phyloP scores from a whole-genome alignment of 2,113 vertebrate species.

The Podarcis raffonei region DNA sequence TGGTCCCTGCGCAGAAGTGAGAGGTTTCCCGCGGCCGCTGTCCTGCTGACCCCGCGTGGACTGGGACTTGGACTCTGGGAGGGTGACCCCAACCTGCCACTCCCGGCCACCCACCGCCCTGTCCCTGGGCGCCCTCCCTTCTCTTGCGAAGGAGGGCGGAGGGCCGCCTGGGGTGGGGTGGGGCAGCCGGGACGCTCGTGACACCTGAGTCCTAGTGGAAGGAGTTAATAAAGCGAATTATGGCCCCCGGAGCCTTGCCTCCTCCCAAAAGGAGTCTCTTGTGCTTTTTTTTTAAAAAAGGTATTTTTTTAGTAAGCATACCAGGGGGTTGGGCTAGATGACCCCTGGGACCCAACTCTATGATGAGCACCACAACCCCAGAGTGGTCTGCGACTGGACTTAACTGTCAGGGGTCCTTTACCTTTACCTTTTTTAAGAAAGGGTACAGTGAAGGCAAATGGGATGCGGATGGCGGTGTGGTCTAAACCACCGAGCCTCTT shows the following conservation, averaged over 20 bases:
- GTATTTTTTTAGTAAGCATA: no score
- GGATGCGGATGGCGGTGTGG: no score
- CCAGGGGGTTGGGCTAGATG: no score
- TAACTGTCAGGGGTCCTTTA: no score
- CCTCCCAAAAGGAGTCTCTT: neutral
- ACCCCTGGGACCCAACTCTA: no score
- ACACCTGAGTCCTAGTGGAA: neutral
- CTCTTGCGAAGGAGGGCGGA: neutral
- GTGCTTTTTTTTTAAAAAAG: neutral
- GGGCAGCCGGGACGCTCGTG: neutral
- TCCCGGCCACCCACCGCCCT: neutral
- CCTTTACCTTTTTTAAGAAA: no score
- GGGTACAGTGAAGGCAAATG: no score
- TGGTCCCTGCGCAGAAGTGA: slow-evolving; percentile 97
- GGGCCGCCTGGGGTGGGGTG: neutral
- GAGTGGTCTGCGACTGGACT: no score
- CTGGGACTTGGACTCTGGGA: neutral
- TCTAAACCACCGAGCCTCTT: no score
- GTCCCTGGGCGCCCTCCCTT: neutral
- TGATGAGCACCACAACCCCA: no score
- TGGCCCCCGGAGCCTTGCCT: slow-evolving; percentile 12
- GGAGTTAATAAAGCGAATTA: slow-evolving; percentile 17
- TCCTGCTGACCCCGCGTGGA: neutral
- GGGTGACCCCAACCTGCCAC: slow-evolving; percentile 13
- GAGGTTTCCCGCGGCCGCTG: neutral